Percentiles rank a stretch among this genome's conserved stretches.
Conservation (phyloP, 2,797 vertebrate species). For the Gobionotothen gibberifrons region DNA sequence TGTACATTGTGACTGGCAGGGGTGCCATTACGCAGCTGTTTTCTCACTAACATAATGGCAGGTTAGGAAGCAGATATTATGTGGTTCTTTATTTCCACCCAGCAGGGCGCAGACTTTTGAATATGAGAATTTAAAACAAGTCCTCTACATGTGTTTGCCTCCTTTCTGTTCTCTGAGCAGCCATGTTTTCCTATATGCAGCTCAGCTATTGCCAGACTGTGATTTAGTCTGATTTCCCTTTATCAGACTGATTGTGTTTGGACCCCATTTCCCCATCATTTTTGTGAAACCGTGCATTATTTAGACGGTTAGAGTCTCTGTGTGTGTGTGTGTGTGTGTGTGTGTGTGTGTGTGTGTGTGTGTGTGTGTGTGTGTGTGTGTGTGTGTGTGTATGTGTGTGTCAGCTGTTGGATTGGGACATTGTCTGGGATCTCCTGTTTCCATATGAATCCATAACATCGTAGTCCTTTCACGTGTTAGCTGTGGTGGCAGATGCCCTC, state of each 20-base stretch:
- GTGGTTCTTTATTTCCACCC: conserved; percentile 8
- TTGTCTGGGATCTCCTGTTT: conserved; percentile 16
- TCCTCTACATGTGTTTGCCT: conserved; percentile 35
- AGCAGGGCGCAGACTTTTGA: conserved; percentile 11
- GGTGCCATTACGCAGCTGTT: conserved; percentile 39
- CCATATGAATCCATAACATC: background rate
- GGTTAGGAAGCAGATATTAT: conserved; percentile 4
- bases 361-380: background rate
- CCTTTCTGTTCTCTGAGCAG: conserved; percentile 5
- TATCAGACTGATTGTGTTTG: background rate
- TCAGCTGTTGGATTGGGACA: conserved; percentile 18
- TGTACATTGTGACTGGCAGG: conserved; percentile 22
- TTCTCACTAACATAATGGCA: conserved; percentile 16
- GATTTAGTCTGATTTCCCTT: background rate
- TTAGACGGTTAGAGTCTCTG: background rate
- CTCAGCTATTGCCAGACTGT: background rate
- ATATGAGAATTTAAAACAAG: background rate
- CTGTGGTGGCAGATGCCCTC: background rate
- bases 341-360: background rate
- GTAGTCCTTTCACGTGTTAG: conserved; percentile 13
- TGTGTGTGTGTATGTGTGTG: background rate
- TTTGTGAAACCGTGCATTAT: conserved; percentile 13
- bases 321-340: background rate
- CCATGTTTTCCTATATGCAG: conserved; percentile 19
- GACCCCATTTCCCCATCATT: background rate